phyloP scores from a whole-genome alignment of 1,140 invertebrate genomes.

The Drosophila tristis region DNA sequence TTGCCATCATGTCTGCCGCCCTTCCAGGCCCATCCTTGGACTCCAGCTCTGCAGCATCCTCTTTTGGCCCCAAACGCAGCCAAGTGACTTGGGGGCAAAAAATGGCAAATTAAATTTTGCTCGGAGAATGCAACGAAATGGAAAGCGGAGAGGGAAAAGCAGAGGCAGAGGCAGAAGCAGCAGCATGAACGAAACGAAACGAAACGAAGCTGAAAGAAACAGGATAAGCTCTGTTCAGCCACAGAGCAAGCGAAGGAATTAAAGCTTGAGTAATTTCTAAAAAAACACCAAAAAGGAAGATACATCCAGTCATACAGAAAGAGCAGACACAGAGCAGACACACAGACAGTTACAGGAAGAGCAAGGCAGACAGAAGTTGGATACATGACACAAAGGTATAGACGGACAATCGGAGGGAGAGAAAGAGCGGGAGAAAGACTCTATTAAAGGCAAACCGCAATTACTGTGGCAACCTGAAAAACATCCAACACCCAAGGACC shows the following conservation, averaged over 20 bases:
- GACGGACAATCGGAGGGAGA: too few relatives aligned
- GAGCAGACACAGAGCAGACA: too few relatives aligned
- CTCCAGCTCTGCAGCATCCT: neutral
- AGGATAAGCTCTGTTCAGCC: constrained; percentile 42
- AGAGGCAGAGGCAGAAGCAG: neutral
- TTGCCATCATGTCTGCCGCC: constrained; percentile 10
- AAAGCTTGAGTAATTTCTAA: constrained; percentile 56
- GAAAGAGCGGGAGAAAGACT: neutral
- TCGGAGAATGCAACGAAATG: constrained; percentile 68
- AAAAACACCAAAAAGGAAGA: constrained; percentile 41
- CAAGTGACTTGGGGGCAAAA: constrained; percentile 62
- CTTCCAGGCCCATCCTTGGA: neutral
- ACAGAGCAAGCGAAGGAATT: constrained; percentile 53
- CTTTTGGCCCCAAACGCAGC: constrained; percentile 45
- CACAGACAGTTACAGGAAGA: neutral
- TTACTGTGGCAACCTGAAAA: constrained; percentile 20
- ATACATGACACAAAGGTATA: too few relatives aligned
- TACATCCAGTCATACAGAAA: neutral
- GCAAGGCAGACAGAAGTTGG: neutral
- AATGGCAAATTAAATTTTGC: constrained; percentile 76
- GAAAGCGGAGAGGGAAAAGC: constrained; percentile 43
- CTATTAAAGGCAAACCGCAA: constrained; percentile 39
- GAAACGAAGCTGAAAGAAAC: constrained; percentile 19
- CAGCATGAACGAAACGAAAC: too few relatives aligned
- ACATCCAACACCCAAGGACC: constrained; percentile 1